A percentile compares a stretch with the other conserved stretches of the same genome.
Conservation (phyloP, 2,797 vertebrate species). For the Prunella strophiata region DNA sequence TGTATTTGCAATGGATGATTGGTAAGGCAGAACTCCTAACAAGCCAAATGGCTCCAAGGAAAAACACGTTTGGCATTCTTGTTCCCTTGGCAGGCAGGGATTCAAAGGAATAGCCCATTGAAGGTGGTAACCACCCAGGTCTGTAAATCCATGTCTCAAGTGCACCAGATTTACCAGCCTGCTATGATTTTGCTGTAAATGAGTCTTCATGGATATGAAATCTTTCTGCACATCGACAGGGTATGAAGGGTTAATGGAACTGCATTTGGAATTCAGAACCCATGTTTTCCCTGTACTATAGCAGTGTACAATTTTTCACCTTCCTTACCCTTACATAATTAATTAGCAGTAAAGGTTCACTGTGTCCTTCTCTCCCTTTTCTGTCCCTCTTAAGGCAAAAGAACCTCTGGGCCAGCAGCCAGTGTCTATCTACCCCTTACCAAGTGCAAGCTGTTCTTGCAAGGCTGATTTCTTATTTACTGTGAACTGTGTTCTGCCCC, state of each 20-base stretch:
- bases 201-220: neutral
- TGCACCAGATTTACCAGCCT: neutral
- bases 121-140: neutral
- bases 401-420: neutral
- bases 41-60: neutral
- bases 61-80: neutral
- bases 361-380: neutral
- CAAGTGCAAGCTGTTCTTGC: slow-evolving; percentile 33
- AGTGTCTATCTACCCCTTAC: neutral
- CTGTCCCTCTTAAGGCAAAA: neutral
- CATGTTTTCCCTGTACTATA: neutral
- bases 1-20: neutral
- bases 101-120: neutral
- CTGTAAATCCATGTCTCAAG: neutral
- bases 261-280: neutral
- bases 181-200: neutral
- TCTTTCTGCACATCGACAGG: neutral
- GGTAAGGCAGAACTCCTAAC: neutral
- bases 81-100: neutral
- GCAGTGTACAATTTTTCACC: neutral
- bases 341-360: neutral
- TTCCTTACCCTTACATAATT: neutral
- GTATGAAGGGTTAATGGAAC: neutral
- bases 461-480: slow-evolving; percentile 37
- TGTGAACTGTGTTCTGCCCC: neutral